These are phyloP conservation scores for Drosophila tropicalis DNA, from an alignment of 1,140 invertebrate species.

Conservation along the genomic window DNA sequence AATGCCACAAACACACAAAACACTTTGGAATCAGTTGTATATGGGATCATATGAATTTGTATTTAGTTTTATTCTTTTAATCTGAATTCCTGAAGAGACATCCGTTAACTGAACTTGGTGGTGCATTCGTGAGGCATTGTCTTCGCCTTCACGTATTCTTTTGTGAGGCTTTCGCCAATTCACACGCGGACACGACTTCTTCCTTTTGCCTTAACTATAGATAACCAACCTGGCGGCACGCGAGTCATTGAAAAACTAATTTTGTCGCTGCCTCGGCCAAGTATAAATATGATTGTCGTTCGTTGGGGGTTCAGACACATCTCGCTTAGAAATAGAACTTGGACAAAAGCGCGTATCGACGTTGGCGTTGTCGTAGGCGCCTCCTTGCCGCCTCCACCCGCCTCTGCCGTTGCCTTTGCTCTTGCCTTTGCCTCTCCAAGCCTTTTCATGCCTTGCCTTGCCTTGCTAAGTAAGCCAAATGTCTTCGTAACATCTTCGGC, in stretches of 20 bases:
- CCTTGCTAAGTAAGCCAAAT: conserved; percentile 70
- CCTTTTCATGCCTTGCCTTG: conserved; percentile 24
- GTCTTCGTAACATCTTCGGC: conserved; percentile 29
- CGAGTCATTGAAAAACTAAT: conserved; percentile 81
- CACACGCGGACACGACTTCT: conserved; percentile 20
- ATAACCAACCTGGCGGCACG: conserved; percentile 73
- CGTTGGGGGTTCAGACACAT: conserved; percentile 65
- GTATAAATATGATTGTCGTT: conserved; percentile 80
- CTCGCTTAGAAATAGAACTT: conserved; percentile 78
- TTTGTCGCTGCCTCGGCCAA: conserved; percentile 70
- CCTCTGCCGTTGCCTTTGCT: conserved; percentile 12
- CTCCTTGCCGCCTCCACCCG: background rate
- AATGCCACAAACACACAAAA: background rate
- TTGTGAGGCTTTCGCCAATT: conserved; percentile 10
- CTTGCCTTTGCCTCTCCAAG: conserved; percentile 6
- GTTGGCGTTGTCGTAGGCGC: conserved; percentile 17
- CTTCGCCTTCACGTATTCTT: conserved; percentile 12
- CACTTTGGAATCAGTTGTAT: background rate
- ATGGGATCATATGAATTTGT: too few species aligned
- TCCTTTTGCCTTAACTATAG: conserved; percentile 41
- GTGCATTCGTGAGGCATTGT: background rate
- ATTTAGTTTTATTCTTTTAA: background rate
- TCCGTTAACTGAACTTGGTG: background rate
- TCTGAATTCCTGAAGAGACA: background rate
- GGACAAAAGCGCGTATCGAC: conserved; percentile 57